Percentiles rank a stretch among this genome's conserved stretches.
Conservation (phyloP, 2,797 vertebrate species). For the Periparus ater region DNA sequence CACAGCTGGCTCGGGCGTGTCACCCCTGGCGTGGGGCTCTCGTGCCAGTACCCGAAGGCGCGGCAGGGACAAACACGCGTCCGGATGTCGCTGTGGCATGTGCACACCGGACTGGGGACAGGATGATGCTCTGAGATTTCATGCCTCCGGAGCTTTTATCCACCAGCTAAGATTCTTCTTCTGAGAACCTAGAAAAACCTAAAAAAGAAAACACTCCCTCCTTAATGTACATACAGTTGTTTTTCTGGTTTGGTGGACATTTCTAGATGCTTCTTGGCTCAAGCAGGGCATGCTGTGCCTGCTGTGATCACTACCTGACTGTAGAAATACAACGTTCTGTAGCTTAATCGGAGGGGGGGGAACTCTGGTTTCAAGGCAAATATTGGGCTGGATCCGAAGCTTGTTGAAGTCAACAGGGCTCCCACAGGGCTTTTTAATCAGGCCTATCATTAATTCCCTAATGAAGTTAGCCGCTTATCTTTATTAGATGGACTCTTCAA, state of each 20-base stretch:
- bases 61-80: accelerated
- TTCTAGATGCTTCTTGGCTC: neutral
- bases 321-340: neutral
- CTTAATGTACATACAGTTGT: neutral
- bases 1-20: neutral
- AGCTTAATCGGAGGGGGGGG: neutral
- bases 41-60: neutral
- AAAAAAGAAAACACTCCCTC: neutral
- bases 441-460: slow-evolving; percentile 24
- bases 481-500: slow-evolving; percentile 26
- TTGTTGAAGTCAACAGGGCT: neutral
- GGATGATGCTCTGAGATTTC: neutral
- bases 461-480: slow-evolving; percentile 37
- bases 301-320: neutral
- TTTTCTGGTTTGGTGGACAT: neutral
- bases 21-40: neutral
- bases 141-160: neutral
- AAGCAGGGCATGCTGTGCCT: neutral
- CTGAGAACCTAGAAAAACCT: neutral
- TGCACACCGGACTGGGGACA: accelerated
- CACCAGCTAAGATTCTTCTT: neutral
- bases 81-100: neutral
- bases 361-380: neutral
- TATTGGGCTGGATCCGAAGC: neutral
- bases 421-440: slow-evolving; percentile 25